phyloP scores from a whole-genome alignment of 2,888 invertebrate species.

The Rosalia funebris region DNA sequence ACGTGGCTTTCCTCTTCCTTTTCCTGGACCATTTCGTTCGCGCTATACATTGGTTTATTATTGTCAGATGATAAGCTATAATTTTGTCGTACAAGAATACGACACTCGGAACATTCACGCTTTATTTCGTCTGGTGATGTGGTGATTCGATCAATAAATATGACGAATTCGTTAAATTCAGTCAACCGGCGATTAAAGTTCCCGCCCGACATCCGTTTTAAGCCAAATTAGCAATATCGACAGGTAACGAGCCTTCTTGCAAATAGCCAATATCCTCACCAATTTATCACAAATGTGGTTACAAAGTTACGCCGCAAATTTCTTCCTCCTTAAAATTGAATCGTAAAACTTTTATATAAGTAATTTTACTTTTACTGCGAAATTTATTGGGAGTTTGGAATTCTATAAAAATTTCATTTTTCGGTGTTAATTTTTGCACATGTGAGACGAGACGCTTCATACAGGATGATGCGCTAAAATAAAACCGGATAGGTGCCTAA shows the following conservation, averaged over 20 bases:
- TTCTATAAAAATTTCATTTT: constrained; percentile 20
- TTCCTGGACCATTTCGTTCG: no score
- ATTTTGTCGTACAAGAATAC: no score
- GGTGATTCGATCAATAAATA: no score
- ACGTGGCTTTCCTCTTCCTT: no score
- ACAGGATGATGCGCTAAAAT: neutral
- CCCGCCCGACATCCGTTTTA: constrained; percentile 42
- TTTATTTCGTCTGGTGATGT: no score
- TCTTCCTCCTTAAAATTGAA: constrained; percentile 30
- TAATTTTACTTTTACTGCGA: constrained; percentile 24
- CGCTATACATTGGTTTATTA: no score
- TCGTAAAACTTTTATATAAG: constrained; percentile 27
- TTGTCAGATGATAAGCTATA: no score
- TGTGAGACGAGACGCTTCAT: neutral
- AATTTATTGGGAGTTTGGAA: constrained; percentile 17
- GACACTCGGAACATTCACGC: no score
- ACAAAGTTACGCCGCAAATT: constrained; percentile 29
- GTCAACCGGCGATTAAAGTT: constrained; percentile 45
- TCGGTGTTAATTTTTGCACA: constrained; percentile 16
- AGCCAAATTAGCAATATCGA: constrained; percentile 50
- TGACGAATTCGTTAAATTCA: constrained; percentile 24
- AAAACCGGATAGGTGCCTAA: neutral
- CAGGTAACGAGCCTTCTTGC: constrained; percentile 47
- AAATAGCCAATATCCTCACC: constrained; percentile 51
- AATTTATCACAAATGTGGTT: constrained; percentile 39